Base-by-base conservation (phyloP, 2,113 vertebrate genomes). In the Menidia beryllina region DNA sequence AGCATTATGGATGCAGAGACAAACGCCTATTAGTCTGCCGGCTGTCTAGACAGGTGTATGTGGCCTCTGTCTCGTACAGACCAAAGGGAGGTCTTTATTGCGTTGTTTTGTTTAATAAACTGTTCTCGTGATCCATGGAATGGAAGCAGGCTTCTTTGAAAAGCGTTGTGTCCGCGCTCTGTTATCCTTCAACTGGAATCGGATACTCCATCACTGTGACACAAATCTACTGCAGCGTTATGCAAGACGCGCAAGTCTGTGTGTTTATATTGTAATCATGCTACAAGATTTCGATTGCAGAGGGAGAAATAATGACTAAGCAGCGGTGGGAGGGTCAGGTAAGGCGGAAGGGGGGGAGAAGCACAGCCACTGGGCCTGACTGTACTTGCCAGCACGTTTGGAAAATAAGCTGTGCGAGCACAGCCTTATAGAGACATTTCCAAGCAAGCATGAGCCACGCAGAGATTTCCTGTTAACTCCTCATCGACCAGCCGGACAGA, bases 341-440 rank as follows among this genome's bases (percentile, higher is more conserved):
- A 77, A 61, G 70, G 23, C 12, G 63, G n/a, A 23, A 11, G 10
- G 63, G 58, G 52, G 76, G 69, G 80, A 49, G 59, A 75, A 67
- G 73, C 65, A 0, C 51, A 79, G 75, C 58, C 61, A 74, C 61
- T 58, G 85, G 88, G 89, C 91, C 70, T 91, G 92, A 91, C 87
- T 89, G 70, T 84, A 89, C 91, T 91, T 91, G 91, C 88, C 82
- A 75, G 80, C 76, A 77, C 69, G 65, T 84, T 86, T 67, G 82
- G 73, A 72, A 81, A 72, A 82, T 34, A 86, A 89, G 81, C 81
- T 90, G 83, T 73, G 24, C 70, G 73, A 91, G 77, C 84, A 86
- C 48, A 81, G 83, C 91, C 91, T 70, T 93, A 92, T 93, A 93
- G 86, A 94, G 93, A 90, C 89, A 92, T 92, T 89, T 93, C 72